Base-by-base conservation (phyloP, 1,140 invertebrate genomes). In the Olivierus martensii region DNA sequence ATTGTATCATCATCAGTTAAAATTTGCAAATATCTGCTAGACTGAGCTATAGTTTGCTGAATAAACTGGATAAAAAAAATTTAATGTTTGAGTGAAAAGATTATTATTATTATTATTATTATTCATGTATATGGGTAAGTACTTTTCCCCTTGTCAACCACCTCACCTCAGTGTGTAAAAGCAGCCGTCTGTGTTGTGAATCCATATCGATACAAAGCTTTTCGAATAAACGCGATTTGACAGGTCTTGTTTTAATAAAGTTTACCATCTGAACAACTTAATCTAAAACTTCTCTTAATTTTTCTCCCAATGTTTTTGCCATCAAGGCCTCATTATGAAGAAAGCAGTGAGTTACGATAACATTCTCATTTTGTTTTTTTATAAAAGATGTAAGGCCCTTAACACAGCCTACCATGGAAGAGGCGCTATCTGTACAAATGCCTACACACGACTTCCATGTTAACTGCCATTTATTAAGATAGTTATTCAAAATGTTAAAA, bases 281-380 rank as follows among this genome's bases (percentile, higher is more conserved):
- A 44, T 44, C 42, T 44, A 44, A 44, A 44, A 19, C 42, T 44
- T 44, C 42, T 44, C 18, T 17, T 44, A 44, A 44, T 44, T 44
- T 44, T 44, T 19, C 18, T 2, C 17, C 10, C 42, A 44, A 44
- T 18, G 18, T 18, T 17, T 44, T 44, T 44, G 17, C 42, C 5
- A 17, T 44, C 42, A 18, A 17, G 11, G 3, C 17, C 18, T 19
- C 18, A n/a, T n/a, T 19, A 44, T 17, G n/a, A 44, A 44, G 42
- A 44, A 44, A 44, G 42, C 42, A 44, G 18, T 44, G 42, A 44
- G 6, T 18, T 44, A 19, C 17, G 42, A 19, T 44, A 44, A 3
- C 35, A 36, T 47, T 28, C 22, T 28, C 22, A 28, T 28, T 28
- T 28, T 28, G 22, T 7, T 28, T 28, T 28, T 28, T 7, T n/a